Base-by-base conservation (phyloP, 2,888 invertebrate species). In the Onchidella celtica region DNA sequence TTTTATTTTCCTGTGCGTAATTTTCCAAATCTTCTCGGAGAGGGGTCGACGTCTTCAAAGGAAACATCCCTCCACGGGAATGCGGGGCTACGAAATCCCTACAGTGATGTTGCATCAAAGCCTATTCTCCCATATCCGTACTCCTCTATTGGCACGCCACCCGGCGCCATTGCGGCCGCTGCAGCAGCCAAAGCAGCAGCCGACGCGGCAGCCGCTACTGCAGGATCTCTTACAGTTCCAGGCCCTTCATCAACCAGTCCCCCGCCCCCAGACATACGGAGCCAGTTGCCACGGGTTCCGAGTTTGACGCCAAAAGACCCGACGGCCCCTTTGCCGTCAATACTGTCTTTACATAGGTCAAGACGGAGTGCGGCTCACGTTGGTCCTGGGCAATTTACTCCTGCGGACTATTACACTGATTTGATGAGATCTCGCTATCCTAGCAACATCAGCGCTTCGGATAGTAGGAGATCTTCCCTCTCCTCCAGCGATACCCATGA, bases 121-220 rank as follows among this genome's bases (percentile, higher is more conserved):
- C 34, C 40, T 1, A 14, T 14, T 24, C 24, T 36, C 34, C 66
- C 55, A 29, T 76, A 55, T 29, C 34, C 40, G 21, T 65, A 27
- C 6, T 14, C n/a, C 1, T 11, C 38, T 11, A 21, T n/a, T 0
- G 47, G 0, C 14, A 79, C 70, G 14, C 78, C 61, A 1, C 70
- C 70, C 1, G 70, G 70, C 0, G 70, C 70, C 6, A 32, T 70
- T 17, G 70, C 78, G 24, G 70, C 78, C 29, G 78, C 70, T 0
- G 70, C 70, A 1, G 61, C 78, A 17, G 78, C 70, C 21, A 70
- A 79, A 59, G 78, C 78, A 38, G 70, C 69, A 29, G 70, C 69
- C 27, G 78, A 69, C 17, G 78, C 65, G 34, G 32, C 55, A 11
- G 66, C 55, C 3, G 69, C 32, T n/a, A 38, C 4, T 14, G 40